Evolutionary conservation across 2,113 vertebrate species (phyloP).

Genomic region (Rhinopithecus roxellana): DNA sequence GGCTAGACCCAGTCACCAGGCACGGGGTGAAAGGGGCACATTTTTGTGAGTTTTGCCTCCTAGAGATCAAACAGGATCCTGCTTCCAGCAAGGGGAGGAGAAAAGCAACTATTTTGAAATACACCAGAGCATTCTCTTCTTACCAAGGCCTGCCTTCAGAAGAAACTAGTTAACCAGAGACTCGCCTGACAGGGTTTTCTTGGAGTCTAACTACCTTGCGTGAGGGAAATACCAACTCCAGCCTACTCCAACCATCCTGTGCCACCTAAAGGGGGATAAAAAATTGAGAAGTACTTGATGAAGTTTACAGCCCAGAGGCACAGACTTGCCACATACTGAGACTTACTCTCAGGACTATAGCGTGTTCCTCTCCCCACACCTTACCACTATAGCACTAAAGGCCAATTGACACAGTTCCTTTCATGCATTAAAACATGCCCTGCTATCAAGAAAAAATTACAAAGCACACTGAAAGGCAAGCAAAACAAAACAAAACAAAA

Average conservation of each 20-base stretch:
- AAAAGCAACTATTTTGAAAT: not conserved
- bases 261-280: too few relatives aligned
- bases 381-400: not conserved
- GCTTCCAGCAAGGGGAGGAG: not conserved
- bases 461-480: not conserved
- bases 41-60: not conserved
- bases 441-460: not conserved
- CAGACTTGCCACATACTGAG: not conserved
- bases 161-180: not conserved
- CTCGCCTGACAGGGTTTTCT: not conserved
- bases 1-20: not conserved
- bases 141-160: not conserved
- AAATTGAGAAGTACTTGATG: not conserved
- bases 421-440: not conserved
- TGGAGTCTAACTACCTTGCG: not conserved
- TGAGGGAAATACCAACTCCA: not conserved
- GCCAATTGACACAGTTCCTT: not conserved
- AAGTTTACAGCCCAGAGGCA: not conserved
- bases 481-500: not conserved
- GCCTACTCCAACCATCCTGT: not conserved
- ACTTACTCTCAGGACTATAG: too few relatives aligned
- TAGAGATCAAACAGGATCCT: not conserved
- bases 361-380: not conserved
- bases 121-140: not conserved
- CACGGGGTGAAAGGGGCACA: fast-evolving